Base-by-base conservation (phyloP, 2,113 vertebrate species). In the Hemiprocne comata region DNA sequence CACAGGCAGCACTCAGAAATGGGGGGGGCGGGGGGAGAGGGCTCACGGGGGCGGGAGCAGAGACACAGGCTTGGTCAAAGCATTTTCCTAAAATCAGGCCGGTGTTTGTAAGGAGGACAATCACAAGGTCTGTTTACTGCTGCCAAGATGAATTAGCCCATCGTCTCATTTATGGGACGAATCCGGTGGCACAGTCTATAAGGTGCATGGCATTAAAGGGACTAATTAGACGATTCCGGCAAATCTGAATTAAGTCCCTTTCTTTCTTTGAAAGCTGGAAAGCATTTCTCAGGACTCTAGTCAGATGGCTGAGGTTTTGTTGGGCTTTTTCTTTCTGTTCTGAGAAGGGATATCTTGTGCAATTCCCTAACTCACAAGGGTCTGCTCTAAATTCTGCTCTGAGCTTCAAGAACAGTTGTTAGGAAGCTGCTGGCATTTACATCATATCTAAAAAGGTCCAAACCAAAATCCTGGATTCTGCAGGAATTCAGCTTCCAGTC, bases 131-230 rank as follows among this genome's bases (percentile, higher is more conserved):
- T 89, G 94, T 95, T 96, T 90, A 65, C 80, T 89, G 91, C 96
- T 94, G 92, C 96, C 91, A 96, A 91, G 89, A 93, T 92, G 93
- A 96, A 96, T 96, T 94, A 97, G 95, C 93, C 95, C 89, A 95
- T 95, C 95, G 36, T 93, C 89, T 96, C 94, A 44, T 95, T 95
- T 88, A 89, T 83, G 50, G 94, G 87, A 93, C 73, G 78, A 96
- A 96, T 90, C 96, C 81, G 65, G 92, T 93, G 93, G 94, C 86
- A 76, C 70, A 80, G 85, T 87, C 89, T 90, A 38, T 55, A 96
- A 96, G 91, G 87, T 97, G 91, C 91, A 92, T 9, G 67, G 79
- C 74, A 72, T 92, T 94, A 94, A 96, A 95, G 89, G 78, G 71
- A 62, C 94, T 94, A 97, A 97, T 97, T 95, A 96, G 95, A 96